Evolutionary conservation across 2,113 vertebrate genomes (phyloP), one percentile per base, ranked within the genome.

Genomic region (Dunckerocampus dactyliophorus): DNA sequence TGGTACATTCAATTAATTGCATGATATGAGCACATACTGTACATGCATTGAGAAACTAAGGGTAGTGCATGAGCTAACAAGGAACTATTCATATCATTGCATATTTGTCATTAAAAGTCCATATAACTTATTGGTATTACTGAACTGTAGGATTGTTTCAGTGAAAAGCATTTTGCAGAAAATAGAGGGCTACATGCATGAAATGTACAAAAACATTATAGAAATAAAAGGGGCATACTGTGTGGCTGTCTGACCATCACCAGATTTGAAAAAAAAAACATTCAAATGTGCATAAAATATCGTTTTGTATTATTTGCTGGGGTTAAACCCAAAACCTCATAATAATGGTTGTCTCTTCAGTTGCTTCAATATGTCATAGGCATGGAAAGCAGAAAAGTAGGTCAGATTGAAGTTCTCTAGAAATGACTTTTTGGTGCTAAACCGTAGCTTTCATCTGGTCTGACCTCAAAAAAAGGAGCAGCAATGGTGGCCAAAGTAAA

Each of bases 401-500:
- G 47, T 67, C 52, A 67, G 8, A 61, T 61, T 67, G 56, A 65
- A 62, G 81, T 81, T 86, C 67, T 6, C 62, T 64, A 77, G 63
- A 74, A 82, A 82, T 83, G 60, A 54, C 65, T 75, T 86, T 84
- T 78, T 77, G 75, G 65, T 84, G 72, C 74, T 74, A 79, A 72
- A 46, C 79, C 67, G 53, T 67, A 69, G 71, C 54, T 71, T 85
- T 80, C 79, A 74, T 81, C 72, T 80, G 63, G 77, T 76, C 66
- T 71, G 67, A 75, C 82, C 74, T 86, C 76, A 84, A 83, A 56
- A 86, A 72, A 79, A 70, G 71, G 71, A 78, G 67, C 47, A 61
- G 59, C 34, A 68, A 37, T 47, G 24, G 15, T 57, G 47, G 85
- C 84, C 84, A 88, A 87, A 81, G 75, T 84, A 88, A 88, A 85